These are phyloP conservation scores for Poeciliopsis gracilis DNA, from an alignment of 2,797 vertebrate species.

Conservation along the genomic window DNA sequence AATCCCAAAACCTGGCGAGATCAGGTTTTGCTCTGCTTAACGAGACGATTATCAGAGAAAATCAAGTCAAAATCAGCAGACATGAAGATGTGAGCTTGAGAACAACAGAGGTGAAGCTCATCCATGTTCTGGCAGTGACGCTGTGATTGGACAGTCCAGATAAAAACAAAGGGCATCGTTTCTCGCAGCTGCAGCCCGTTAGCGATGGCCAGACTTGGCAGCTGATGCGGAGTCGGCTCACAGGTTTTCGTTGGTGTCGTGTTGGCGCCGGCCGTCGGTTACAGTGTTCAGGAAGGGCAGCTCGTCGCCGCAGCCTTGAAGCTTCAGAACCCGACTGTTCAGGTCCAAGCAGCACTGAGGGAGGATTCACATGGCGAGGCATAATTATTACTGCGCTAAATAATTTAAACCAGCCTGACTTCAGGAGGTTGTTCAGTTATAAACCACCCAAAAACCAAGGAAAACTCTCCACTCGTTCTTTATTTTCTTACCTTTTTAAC, in stretches of 20 bases:
- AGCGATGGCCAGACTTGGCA: no score
- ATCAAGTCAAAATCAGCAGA: slow-evolving; percentile 62
- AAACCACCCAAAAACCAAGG: not conserved
- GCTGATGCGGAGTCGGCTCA: slow-evolving; percentile 55
- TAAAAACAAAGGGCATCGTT: slow-evolving; percentile 23
- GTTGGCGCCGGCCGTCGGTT: slow-evolving; percentile 71
- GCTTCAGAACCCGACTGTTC: slow-evolving; percentile 82
- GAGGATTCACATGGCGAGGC: slow-evolving; percentile 3
- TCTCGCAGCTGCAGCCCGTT: slow-evolving; percentile 22
- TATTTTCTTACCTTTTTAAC: not conserved
- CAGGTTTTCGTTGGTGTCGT: slow-evolving; percentile 82
- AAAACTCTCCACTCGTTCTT: not conserved
- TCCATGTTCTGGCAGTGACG: slow-evolving; percentile 65
- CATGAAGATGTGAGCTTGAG: slow-evolving; percentile 69
- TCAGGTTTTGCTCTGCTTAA: slow-evolving; percentile 36
- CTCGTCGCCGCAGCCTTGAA: slow-evolving; percentile 82
- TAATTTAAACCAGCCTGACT: slow-evolving; percentile 9
- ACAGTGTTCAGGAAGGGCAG: slow-evolving; percentile 86
- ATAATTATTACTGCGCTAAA: slow-evolving; percentile 19
- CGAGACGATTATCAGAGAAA: slow-evolving; percentile 59
- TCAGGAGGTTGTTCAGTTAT: not conserved
- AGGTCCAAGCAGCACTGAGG: slow-evolving; percentile 91
- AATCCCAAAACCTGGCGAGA: slow-evolving; percentile 41
- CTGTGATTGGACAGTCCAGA: slow-evolving; percentile 63
- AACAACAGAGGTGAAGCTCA: slow-evolving; percentile 34